These are phyloP conservation scores for Drosophila gunungcola DNA, from an alignment of 1,140 invertebrate genomes.

Conservation along the genomic window DNA sequence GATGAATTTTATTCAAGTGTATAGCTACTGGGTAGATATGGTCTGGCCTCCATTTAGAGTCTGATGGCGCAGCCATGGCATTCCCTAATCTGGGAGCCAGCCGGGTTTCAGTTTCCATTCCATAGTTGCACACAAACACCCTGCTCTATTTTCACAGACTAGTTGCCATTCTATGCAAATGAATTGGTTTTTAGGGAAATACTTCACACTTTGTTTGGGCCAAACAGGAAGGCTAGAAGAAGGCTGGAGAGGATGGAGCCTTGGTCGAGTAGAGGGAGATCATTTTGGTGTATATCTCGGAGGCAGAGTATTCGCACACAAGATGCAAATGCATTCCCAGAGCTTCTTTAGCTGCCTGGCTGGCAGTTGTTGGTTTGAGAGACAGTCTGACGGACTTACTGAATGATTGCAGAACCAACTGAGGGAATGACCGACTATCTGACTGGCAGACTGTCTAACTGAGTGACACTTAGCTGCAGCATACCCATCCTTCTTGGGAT, in stretches of 20 bases:
- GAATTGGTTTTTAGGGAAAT: slow-evolving; percentile 82
- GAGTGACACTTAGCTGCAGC: slow-evolving; percentile 39
- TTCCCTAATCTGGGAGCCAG: slow-evolving; percentile 60
- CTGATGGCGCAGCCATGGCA: slow-evolving; percentile 46
- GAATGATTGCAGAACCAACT: slow-evolving; percentile 40
- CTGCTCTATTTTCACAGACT: slow-evolving; percentile 39
- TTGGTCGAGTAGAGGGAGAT: not conserved
- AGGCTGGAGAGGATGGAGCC: not conserved
- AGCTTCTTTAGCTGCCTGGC: slow-evolving; percentile 23
- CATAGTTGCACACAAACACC: slow-evolving; percentile 11
- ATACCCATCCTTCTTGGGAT: not conserved
- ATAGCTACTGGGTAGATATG: slow-evolving; percentile 17
- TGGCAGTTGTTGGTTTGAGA: slow-evolving; percentile 40
- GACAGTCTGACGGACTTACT: slow-evolving; percentile 50
- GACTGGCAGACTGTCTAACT: slow-evolving; percentile 43
- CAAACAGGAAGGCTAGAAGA: slow-evolving; percentile 2
- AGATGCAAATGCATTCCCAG: slow-evolving; percentile 41
- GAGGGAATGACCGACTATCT: slow-evolving; percentile 24
- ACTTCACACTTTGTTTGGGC: slow-evolving; percentile 67
- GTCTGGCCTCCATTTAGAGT: slow-evolving; percentile 10
- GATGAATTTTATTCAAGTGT: not conserved
- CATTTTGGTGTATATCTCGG: slow-evolving; percentile 1
- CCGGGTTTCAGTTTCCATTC: slow-evolving; percentile 23
- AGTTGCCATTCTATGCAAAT: slow-evolving; percentile 80
- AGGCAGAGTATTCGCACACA: slow-evolving; percentile 15